Base-by-base conservation (phyloP, 2,797 vertebrate genomes). In the Tokudaia tokunoshimensis region DNA sequence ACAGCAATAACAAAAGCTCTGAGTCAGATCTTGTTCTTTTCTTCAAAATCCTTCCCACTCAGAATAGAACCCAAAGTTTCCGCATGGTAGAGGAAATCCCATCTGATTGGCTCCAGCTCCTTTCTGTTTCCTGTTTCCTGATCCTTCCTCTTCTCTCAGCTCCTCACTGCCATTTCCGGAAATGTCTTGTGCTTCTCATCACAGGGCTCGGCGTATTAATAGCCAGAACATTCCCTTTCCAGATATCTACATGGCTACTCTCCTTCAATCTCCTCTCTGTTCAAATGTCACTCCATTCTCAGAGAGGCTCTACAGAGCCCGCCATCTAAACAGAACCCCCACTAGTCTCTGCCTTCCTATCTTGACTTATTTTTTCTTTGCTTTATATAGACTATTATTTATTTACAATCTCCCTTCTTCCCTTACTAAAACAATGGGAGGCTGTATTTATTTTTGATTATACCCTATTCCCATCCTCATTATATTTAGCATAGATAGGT, bases 331-430 rank as follows among this genome's bases (percentile, higher is more conserved):
- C 13, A 65, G 17, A 5, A 9, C 15, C 15, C 26, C 76, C 87
- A 44, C 57, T 8, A 37, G 59, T 81, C 41, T 65, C 37, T 70
- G 37, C 31, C 19, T 31, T 82, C 50, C 88, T 52, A 47, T 24
- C 87, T 37, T 92, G 55, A 59, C 47, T 87, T 87, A 55, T 59
- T 92, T 63, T 57, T 93, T 90, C 55, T 59, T 34, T 94, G 57
- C 26, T 50, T 20, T 74, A 47, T 37, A 75, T 24, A 29, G 47
- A 86, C n/a, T 17, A 20, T 41, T 81, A 50, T n/a, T 24, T 41
- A 63, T 57, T 85, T 96, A 55, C 31, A 74, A 31, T 55, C n/a
- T 72, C 29, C 70, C 65, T 72, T 50, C 67, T 72, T 50, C 13
- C 22, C 31, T n/a, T 65, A 44, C 85, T 82, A 44, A 92, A 89